Evolutionary conservation across 2,113 vertebrate genomes (phyloP).

Genomic region (Syngnathus typhle): DNA sequence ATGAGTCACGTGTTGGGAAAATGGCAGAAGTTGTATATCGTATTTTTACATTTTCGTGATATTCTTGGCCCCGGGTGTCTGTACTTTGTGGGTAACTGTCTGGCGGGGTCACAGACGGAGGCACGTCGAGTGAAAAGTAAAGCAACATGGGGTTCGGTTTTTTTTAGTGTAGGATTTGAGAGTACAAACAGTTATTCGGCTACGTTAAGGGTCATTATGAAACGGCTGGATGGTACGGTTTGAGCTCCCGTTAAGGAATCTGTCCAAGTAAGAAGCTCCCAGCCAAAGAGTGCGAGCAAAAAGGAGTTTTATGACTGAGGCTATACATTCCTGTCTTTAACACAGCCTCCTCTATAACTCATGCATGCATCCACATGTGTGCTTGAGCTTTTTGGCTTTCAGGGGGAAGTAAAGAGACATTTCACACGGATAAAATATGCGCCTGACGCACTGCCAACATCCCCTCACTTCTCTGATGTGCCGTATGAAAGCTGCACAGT

Average conservation of each 20-base stretch:
- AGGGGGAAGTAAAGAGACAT: not conserved
- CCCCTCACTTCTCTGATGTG: not conserved
- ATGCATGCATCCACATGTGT: not conserved
- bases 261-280: constrained; percentile 30
- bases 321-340: constrained; percentile 33
- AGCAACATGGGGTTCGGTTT: constrained; percentile 5
- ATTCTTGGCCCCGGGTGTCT: constrained; percentile 10
- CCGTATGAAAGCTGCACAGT: not conserved
- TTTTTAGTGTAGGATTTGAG: constrained; percentile 15
- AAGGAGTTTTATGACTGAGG: constrained; percentile 39
- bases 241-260: constrained; percentile 29
- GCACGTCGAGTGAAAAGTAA: constrained; percentile 7
- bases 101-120: not conserved
- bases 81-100: constrained; percentile 30
- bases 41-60: constrained; percentile 25
- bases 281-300: constrained; percentile 14
- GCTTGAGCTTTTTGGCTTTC: constrained; percentile 8
- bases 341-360: constrained; percentile 8
- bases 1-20: constrained; percentile 33
- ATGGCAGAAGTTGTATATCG: constrained; percentile 41
- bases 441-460: not conserved
- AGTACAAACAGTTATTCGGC: constrained; percentile 8
- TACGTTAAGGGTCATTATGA: not conserved
- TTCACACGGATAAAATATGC: constrained; percentile 1
- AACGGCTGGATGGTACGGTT: constrained; percentile 16